Evolutionary conservation across 2,113 vertebrate genomes (phyloP), one percentile per base, ranked within the genome.

Genomic region (Gadus chalcogrammus): DNA sequence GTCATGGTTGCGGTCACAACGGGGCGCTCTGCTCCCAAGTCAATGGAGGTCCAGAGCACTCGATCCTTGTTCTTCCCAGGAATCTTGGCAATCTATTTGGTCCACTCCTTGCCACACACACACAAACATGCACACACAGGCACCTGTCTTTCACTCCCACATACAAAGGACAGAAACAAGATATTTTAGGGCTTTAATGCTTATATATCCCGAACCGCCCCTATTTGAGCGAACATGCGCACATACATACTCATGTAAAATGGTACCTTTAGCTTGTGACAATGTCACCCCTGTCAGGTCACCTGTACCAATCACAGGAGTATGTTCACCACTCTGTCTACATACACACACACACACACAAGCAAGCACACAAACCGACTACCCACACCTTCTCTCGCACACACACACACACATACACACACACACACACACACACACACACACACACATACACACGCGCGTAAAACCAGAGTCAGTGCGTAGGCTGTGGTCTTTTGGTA

Each of bases 31-130:
- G 73, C 68, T 81, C 79, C 84, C 71, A 90, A 84, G 69, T 90
- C 87, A 64, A 89, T 87, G 67, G 85, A 85, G 74, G 88, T 87
- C 89, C 89, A 90, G 82, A 86, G 72, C 52, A 84, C 85, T 27
- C 75, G 69, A 1, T 74, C 76, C 71, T 70, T 86, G 59, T 82
- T 88, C 35, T 15, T 13, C 61, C 65, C 85, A 1, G 83, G 77
- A 89, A 89, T 89, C 13, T 86, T 90, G 88, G 75, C 71, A 70
- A 13, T 35, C 31, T 62, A n/a, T 61, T 73, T 64, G 20, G 56
- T 80, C 70, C 69, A 38, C 31, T 74, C 65, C 72, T 24, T 31
- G 67, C 77, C 61, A 72, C 64, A 35, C 53, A 15, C 28, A 56
- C 66, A 70, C 65, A 64, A 27, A 64, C 63, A 64, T 15, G 15